These are phyloP conservation scores for Mactromeris polynyma DNA, from an alignment of 2,888 invertebrate species.

Conservation along the genomic window DNA sequence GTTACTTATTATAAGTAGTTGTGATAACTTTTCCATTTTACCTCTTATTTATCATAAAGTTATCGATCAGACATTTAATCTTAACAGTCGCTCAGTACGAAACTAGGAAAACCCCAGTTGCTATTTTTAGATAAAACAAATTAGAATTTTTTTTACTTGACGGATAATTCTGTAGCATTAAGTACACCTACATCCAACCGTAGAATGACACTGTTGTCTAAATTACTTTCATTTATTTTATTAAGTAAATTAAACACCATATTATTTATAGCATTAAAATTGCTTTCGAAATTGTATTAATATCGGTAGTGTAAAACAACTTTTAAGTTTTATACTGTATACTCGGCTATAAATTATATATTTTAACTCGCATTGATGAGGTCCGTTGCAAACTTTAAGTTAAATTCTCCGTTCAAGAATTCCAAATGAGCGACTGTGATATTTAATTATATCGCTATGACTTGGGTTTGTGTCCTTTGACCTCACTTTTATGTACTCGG, in stretches of 20 bases:
- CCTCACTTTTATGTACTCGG: neutral
- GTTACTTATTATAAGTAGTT: too few species aligned
- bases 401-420: neutral
- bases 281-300: neutral
- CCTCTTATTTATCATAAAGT: too few species aligned
- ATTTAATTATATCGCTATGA: neutral
- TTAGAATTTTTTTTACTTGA: neutral
- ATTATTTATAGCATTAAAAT: neutral
- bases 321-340: neutral
- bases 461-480: neutral
- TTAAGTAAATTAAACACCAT: neutral
- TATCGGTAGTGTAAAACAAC: neutral
- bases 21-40: too few species aligned
- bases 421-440: neutral
- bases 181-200: neutral
- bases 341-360: neutral
- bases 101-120: neutral
- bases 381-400: neutral
- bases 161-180: neutral
- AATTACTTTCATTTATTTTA: neutral
- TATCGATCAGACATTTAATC: too few species aligned
- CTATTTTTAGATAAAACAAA: neutral
- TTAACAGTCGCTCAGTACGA: too few species aligned
- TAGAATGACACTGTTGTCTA: neutral
- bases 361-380: neutral